Conservation (phyloP, 2,113 vertebrate genomes). For the Xiphophorus hellerii region DNA sequence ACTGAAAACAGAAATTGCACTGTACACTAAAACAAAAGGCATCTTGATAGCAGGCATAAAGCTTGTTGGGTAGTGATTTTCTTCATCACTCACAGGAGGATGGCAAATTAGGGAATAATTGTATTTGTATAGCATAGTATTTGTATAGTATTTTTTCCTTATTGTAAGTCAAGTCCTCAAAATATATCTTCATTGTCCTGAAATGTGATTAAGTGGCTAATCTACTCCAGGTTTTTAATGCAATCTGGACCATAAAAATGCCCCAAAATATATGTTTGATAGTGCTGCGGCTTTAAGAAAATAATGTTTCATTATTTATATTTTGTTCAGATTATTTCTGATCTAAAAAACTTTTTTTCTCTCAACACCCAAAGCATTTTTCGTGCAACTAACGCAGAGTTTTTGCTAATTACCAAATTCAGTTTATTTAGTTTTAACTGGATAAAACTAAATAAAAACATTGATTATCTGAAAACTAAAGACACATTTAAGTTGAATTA, state of each 20-base stretch:
- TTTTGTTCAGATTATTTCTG: background rate
- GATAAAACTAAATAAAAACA: background rate
- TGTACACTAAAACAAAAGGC: constrained; percentile 14
- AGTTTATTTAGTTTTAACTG: background rate
- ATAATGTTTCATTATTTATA: background rate
- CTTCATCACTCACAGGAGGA: no score
- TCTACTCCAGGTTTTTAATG: background rate
- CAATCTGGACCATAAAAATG: background rate
- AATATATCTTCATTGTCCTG: no score
- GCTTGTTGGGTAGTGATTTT: background rate
- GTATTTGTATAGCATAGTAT: no score
- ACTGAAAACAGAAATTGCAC: constrained; percentile 6
- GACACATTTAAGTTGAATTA: background rate
- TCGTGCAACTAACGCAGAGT: background rate
- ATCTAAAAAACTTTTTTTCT: background rate
- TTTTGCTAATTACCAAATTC: background rate
- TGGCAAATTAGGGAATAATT: background rate
- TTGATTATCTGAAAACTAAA: background rate
- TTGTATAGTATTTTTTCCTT: background rate
- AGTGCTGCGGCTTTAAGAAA: background rate
- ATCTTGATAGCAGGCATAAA: constrained; percentile 7
- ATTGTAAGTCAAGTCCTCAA: background rate
- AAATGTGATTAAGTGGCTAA: background rate
- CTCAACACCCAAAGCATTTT: no score
- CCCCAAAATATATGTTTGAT: background rate